phyloP scores from a whole-genome alignment of 2,888 invertebrate genomes.

The Epistrophella euchroma region DNA sequence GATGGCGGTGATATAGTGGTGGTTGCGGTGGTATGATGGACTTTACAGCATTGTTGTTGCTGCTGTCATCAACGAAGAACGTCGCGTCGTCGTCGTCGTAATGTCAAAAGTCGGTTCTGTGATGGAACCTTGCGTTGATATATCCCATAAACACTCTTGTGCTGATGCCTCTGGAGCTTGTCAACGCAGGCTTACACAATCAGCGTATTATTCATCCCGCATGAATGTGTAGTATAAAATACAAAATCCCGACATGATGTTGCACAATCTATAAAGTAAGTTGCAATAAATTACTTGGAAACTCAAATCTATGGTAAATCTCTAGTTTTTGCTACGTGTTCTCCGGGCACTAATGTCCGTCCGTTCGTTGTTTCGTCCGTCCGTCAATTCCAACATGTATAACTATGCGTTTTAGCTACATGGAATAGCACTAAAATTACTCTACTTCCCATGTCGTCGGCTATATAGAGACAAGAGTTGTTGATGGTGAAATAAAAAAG shows the following conservation, averaged over 20 bases:
- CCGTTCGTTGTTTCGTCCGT: neutral
- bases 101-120: slow-evolving; percentile 58
- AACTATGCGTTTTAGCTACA: slow-evolving; percentile 44
- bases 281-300: slow-evolving; percentile 67
- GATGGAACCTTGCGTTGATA: slow-evolving; percentile 43
- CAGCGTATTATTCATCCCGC: slow-evolving; percentile 64
- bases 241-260: slow-evolving; percentile 46
- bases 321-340: slow-evolving; percentile 1
- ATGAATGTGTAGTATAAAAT: slow-evolving; percentile 3
- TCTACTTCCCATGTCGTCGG: slow-evolving; percentile 37
- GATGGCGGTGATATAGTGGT: neutral
- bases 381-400: neutral
- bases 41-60: neutral
- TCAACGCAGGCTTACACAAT: slow-evolving; percentile 69
- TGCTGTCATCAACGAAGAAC: slow-evolving; percentile 23
- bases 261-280: slow-evolving; percentile 59
- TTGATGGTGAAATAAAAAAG: slow-evolving; percentile 36
- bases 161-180: slow-evolving; percentile 31
- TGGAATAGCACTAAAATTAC: slow-evolving; percentile 66
- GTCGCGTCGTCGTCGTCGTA: slow-evolving; percentile 2
- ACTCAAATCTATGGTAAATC: slow-evolving; percentile 56
- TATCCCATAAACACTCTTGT: slow-evolving; percentile 35
- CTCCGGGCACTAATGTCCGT: slow-evolving; percentile 60
- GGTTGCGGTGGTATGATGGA: neutral
- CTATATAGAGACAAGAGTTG: slow-evolving; percentile 4